Percentiles rank a stretch among this genome's conserved stretches.
phyloP scores from a whole-genome alignment of 2,888 invertebrate species.

The Agrilus mali region DNA sequence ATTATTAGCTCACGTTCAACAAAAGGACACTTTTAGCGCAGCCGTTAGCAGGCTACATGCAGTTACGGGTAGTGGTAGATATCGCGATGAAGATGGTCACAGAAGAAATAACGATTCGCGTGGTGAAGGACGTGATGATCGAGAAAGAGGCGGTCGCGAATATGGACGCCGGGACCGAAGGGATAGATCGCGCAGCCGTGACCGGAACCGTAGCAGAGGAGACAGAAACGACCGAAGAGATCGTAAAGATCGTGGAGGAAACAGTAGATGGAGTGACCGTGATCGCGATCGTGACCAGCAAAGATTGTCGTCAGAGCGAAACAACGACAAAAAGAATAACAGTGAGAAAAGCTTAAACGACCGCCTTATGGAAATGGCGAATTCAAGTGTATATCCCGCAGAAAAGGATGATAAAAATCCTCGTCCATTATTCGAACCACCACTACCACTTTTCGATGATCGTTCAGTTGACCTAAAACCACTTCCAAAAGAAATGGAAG shows the following conservation, averaged over 20 bases:
- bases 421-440: constrained; percentile 2
- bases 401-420: no score
- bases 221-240: constrained; percentile 24
- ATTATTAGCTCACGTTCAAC: constrained; percentile 33
- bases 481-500: neutral
- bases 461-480: neutral
- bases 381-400: constrained; percentile 9
- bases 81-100: constrained; percentile 6
- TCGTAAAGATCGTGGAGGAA: constrained; percentile 24
- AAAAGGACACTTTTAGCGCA: constrained; percentile 14
- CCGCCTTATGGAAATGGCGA: constrained; percentile 19
- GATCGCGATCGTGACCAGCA: constrained; percentile 11
- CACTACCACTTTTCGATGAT: constrained; percentile 15
- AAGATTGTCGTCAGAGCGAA: constrained; percentile 12
- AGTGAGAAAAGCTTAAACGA: constrained; percentile 23
- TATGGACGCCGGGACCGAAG: constrained; percentile 28
- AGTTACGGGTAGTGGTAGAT: constrained; percentile 7
- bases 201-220: constrained; percentile 24
- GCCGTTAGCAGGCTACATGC: constrained; percentile 14
- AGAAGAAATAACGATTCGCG: constrained; percentile 21
- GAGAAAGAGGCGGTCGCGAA: constrained; percentile 20
- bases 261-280: constrained; percentile 17
- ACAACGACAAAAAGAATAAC: constrained; percentile 25
- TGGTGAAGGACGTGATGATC: constrained; percentile 16
- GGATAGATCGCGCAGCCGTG: constrained; percentile 22